Percentiles rank a stretch among this genome's conserved stretches.
Conservation (phyloP, 2,113 vertebrate genomes). For the Mirza zaza region DNA sequence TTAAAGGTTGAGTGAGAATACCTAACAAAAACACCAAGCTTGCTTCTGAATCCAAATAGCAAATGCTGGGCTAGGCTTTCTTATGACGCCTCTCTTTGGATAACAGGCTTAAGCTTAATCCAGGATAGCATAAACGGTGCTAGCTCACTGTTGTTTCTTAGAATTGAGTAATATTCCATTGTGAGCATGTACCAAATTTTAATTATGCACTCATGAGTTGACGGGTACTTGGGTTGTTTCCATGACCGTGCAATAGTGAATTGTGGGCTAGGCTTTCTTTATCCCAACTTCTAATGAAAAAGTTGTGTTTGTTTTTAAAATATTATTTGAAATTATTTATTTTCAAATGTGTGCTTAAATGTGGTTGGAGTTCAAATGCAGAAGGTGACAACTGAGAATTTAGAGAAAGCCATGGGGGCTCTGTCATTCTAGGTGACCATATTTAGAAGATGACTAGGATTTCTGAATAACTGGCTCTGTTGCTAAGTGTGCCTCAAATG, state of each 20-base stretch:
- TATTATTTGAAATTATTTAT: not conserved
- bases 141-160: too few relatives aligned
- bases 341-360: constrained; percentile 20
- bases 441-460: not conserved
- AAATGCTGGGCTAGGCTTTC: not conserved
- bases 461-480: not conserved
- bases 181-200: too few relatives aligned
- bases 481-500: not conserved
- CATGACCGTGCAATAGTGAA: too few relatives aligned
- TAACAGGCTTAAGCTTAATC: too few relatives aligned
- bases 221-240: too few relatives aligned
- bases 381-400: not conserved
- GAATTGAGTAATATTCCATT: too few relatives aligned
- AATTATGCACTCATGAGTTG: too few relatives aligned
- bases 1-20: not conserved
- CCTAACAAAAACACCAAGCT: not conserved
- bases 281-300: not conserved
- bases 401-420: not conserved
- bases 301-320: not conserved
- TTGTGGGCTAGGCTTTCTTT: not conserved
- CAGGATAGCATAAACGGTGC: too few relatives aligned
- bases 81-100: not conserved
- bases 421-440: not conserved
- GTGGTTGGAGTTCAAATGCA: not conserved
- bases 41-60: not conserved